A percentile compares a stretch with the other conserved stretches of the same genome.
Evolutionary conservation across 2,113 vertebrate species (phyloP).

Genomic region (Chaetodon auriga): DNA sequence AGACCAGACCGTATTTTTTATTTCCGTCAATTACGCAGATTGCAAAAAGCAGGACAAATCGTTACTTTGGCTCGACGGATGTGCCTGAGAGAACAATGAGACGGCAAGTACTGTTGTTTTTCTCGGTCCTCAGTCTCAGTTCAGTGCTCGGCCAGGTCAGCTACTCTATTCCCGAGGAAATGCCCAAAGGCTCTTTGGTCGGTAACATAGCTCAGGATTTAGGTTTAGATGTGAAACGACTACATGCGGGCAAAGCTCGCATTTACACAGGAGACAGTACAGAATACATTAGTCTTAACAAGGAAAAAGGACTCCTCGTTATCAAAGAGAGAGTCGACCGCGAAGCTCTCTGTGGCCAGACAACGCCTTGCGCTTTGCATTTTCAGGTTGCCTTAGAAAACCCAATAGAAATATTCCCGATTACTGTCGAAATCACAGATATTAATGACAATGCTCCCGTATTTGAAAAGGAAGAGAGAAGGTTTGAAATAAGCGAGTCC

Average conservation of each 20-base stretch:
- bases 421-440: constrained; percentile 81
- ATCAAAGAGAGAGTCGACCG: constrained; percentile 86
- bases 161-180: constrained; percentile 56
- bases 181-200: constrained; percentile 25
- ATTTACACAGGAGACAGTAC: constrained; percentile 73
- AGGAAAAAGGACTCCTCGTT: constrained; percentile 58
- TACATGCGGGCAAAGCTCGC: constrained; percentile 74
- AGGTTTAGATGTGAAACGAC: constrained; percentile 72
- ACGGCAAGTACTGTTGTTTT: constrained; percentile 30
- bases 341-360: constrained; percentile 82
- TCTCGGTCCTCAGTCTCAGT: constrained; percentile 23
- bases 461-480: constrained; percentile 78
- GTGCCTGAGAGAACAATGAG: constrained; percentile 53
- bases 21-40: not conserved
- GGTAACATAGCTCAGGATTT: constrained; percentile 80
- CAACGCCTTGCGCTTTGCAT: constrained; percentile 73
- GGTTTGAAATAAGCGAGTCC: constrained; percentile 83
- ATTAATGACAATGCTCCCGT: constrained; percentile 85
- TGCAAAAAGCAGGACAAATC: not conserved
- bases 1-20: fast-evolving
- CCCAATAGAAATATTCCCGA: constrained; percentile 82
- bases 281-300: constrained; percentile 41
- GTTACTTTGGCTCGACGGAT: constrained; percentile 1
- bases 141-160: constrained; percentile 62
- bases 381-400: constrained; percentile 71